phyloP scores from a whole-genome alignment of 2,797 vertebrate species.

The Esox lucius region DNA sequence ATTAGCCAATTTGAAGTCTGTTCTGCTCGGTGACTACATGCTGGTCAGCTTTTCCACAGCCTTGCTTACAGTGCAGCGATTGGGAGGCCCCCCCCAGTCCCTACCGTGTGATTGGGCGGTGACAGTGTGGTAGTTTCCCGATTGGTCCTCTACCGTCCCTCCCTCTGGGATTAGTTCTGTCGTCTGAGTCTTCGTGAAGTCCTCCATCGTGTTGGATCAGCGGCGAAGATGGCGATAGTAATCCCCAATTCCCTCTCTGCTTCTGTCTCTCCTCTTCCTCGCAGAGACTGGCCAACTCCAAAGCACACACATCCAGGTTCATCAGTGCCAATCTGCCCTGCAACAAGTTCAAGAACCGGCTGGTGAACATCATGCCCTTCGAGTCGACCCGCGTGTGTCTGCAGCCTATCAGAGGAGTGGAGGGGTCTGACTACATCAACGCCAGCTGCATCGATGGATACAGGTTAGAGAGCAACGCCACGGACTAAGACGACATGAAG shows the following conservation, averaged over 20 bases:
- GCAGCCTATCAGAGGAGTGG: slow-evolving; percentile 96
- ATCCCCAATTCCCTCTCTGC: slow-evolving; percentile 5
- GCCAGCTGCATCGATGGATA: slow-evolving; percentile 98
- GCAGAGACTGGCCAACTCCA: slow-evolving; percentile 95
- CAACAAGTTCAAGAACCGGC: slow-evolving; percentile 84
- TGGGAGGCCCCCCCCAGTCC: too few relatives aligned
- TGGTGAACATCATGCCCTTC: slow-evolving; percentile 84
- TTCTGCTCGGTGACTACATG: too few relatives aligned
- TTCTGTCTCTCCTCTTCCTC: slow-evolving; percentile 28
- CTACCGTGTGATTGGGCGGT: background rate
- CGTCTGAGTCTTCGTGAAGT: background rate
- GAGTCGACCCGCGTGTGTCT: slow-evolving; percentile 89
- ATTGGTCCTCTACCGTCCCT: background rate
- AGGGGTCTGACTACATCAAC: slow-evolving; percentile 98
- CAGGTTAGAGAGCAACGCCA: slow-evolving; percentile 74
- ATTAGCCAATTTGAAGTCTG: too few relatives aligned
- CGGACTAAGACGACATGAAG: too few relatives aligned
- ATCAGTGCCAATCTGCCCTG: slow-evolving; percentile 88
- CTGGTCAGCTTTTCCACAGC: too few relatives aligned
- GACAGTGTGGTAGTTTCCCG: background rate
- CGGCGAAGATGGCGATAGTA: too few relatives aligned
- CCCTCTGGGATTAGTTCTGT: background rate
- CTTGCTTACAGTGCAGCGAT: too few relatives aligned
- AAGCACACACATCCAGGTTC: slow-evolving; percentile 98
- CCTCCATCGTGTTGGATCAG: too few relatives aligned